A percentile compares a stretch with the other conserved stretches of the same genome.
Conservation (phyloP, 1,140 invertebrate species). For the Paracyclopina nana region DNA sequence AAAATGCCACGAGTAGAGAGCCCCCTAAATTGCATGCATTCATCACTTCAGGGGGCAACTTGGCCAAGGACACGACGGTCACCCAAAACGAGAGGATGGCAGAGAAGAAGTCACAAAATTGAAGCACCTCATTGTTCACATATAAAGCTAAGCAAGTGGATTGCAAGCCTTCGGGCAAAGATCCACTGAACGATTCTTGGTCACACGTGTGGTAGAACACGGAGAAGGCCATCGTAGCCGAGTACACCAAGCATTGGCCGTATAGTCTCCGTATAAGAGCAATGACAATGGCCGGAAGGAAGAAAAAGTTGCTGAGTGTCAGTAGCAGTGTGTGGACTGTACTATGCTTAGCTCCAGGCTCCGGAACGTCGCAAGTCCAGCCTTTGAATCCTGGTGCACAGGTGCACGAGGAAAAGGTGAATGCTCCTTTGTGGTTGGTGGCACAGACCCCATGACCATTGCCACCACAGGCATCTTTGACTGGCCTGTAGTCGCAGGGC, state of each 20-base stretch:
- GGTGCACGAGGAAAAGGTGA: constrained; percentile 43
- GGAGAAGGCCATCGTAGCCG: constrained; percentile 66
- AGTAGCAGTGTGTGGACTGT: constrained; percentile 38
- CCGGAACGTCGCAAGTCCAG: constrained; percentile 15
- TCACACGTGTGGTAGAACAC: constrained; percentile 51
- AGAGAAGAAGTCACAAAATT: constrained; percentile 78
- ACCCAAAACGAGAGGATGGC: constrained; percentile 74
- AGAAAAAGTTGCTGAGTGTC: constrained; percentile 65
- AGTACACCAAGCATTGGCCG: constrained; percentile 59
- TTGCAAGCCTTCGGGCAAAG: not conserved
- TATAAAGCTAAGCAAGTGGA: not conserved
- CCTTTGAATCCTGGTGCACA: constrained; percentile 38
- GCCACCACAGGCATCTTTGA: constrained; percentile 27
- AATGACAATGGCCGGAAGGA: constrained; percentile 56
- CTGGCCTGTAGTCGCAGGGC: constrained; percentile 32
- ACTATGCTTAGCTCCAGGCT: constrained; percentile 33
- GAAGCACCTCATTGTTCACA: constrained; percentile 30
- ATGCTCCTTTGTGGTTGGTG: constrained; percentile 31
- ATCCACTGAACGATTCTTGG: constrained; percentile 22
- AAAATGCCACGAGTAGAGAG: constrained; percentile 47
- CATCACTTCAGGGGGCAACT: constrained; percentile 37
- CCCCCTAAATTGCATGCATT: constrained; percentile 55
- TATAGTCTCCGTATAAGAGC: constrained; percentile 51
- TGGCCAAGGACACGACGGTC: constrained; percentile 66
- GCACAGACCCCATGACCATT: constrained; percentile 29